phyloP scores from a whole-genome alignment of 2,797 vertebrate species.

The Champsocephalus gunnari region DNA sequence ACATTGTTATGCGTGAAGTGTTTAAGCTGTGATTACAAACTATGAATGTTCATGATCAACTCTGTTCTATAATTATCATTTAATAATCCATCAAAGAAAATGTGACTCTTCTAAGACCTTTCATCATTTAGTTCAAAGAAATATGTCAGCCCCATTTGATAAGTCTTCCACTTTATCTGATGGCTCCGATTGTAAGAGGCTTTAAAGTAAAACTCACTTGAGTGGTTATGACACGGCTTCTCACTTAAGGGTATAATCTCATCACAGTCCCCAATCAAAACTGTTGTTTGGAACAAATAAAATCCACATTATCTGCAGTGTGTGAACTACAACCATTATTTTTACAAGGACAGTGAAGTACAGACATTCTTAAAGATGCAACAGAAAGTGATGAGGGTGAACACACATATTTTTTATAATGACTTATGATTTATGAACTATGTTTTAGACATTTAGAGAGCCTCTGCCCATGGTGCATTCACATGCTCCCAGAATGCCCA shows the following conservation, averaged over 20 bases:
- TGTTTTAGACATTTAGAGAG: too few species aligned
- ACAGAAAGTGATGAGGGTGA: background rate
- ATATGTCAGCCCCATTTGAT: conserved; percentile 56
- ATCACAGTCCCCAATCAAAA: conserved; percentile 15
- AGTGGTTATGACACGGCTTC: conserved; percentile 58
- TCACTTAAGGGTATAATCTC: conserved; percentile 50
- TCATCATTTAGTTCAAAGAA: conserved; percentile 79
- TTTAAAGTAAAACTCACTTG: conserved; percentile 69
- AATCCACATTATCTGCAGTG: background rate
- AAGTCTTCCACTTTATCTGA: conserved; percentile 73
- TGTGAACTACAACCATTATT: background rate
- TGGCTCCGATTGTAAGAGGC: conserved; percentile 63
- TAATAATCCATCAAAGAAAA: conserved; percentile 78
- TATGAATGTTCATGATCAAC: conserved; percentile 63
- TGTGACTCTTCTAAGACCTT: conserved; percentile 68
- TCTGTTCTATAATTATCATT: conserved; percentile 72
- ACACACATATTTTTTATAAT: background rate
- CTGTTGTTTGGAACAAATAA: conserved; percentile 32
- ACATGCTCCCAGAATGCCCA: too few species aligned
- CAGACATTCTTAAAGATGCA: conserved; percentile 8
- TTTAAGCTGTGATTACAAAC: conserved; percentile 60
- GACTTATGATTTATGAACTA: too few species aligned
- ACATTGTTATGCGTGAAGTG: conserved; percentile 49
- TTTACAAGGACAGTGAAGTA: background rate
- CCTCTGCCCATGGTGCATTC: too few species aligned